Evolutionary conservation across 1,140 invertebrate species (phyloP).

Genomic region (Tetramorium simillimum): DNA sequence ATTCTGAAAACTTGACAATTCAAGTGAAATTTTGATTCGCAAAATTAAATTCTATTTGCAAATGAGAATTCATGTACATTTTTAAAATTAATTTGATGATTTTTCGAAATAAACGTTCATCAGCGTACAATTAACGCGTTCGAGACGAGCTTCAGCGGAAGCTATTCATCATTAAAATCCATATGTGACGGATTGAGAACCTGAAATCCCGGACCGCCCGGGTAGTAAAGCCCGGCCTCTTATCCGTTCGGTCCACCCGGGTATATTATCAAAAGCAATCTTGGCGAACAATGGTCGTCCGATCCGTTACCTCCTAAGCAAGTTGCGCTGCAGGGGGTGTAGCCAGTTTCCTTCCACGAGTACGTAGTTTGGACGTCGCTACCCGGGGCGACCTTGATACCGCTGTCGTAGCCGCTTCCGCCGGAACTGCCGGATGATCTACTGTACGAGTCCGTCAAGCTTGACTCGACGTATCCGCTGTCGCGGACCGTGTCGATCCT

Average conservation of each 20-base stretch:
- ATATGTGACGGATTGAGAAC: neutral
- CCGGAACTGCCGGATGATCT: conserved; percentile 72
- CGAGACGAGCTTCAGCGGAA: neutral
- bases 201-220: neutral
- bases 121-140: neutral
- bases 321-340: conserved; percentile 96
- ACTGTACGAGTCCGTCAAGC: conserved; percentile 88
- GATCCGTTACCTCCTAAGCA: conserved; percentile 93
- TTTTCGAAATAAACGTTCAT: neutral
- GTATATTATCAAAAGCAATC: conserved; percentile 31
- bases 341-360: conserved; percentile 94
- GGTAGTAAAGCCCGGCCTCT: neutral
- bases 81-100: neutral
- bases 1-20: neutral
- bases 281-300: conserved; percentile 19
- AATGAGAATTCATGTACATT: neutral
- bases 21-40: neutral
- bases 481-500: conserved; percentile 84
- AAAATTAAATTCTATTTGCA: neutral
- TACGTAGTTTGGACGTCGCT: conserved; percentile 88
- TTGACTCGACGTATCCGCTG: conserved; percentile 85
- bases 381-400: conserved; percentile 86
- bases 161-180: conserved; percentile 26
- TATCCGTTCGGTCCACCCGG: neutral
- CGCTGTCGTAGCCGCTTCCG: conserved; percentile 80